Evolutionary conservation across 2,113 vertebrate species (phyloP), one percentile per base, ranked within the genome.

Genomic region (Eclectus roratus): DNA sequence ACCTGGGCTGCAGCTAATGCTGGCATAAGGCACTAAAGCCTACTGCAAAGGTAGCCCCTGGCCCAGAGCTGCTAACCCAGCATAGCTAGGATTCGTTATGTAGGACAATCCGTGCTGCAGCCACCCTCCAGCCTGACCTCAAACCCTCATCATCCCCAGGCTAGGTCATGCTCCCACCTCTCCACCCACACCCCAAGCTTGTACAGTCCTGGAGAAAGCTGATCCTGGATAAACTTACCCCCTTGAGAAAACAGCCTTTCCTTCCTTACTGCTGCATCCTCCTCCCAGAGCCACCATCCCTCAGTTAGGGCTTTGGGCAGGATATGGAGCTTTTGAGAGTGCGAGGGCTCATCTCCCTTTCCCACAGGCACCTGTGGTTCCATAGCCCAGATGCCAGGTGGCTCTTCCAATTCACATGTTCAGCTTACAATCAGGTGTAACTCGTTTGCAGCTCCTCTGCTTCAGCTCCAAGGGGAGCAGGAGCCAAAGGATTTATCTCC

Each of bases 251-350:
- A 28, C 0, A 35, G 3, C 55, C 17, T 49, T 41, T 33, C 15
- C 17, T 11, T 73, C 41, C 39, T 33, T 46, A 2, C 37, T 14
- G 5, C 44, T 28, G 2, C 64, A 10, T 6, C 8, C 14, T 64
- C 14, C 33, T 65, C 33, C 60, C 6, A 2, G 17, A 5, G 16
- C 66, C 60, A 15, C 20, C 8, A 2, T 4, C 29, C 11, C 20
- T 17, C 16, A 27, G 7, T 2, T 2, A 8, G 29, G 7, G 21
- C 2, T 33, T 2, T 1, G 2, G 7, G 13, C 5, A 27, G 13
- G 25, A 7, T 20, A 43, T 0, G 0, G 21, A 52, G 58, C 39
- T 69, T 17, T 49, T 53, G 4, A 37, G 20, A 24, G 33, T 15
- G 2, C 0, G 1, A 15, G 20, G 9, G 4, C 60, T 84, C 20